Base-by-base conservation (phyloP, 2,113 vertebrate species). In the Copsychus sechellarum region DNA sequence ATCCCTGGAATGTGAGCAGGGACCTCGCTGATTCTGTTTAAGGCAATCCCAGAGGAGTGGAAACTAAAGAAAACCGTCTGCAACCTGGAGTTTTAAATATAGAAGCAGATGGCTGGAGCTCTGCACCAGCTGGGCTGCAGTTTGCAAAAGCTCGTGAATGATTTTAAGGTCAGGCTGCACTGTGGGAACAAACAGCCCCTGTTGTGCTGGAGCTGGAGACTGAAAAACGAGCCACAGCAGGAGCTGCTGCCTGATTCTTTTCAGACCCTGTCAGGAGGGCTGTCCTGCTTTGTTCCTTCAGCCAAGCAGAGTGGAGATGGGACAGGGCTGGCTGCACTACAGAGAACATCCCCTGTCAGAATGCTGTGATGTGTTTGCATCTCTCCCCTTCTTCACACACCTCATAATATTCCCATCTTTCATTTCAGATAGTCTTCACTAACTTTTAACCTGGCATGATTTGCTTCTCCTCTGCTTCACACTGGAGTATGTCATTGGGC, bases 71-170 rank as follows among this genome's bases (percentile, higher is more conserved):
- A 94, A 96, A 66, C 85, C 13, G 14, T 34, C 50, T 92, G 74
- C 81, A 95, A 96, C 90, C 94, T 95, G 85, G 71, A 60, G 38
- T 13, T 85, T 94, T 86, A 95, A 96, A 96, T 94, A 96, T 96
- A 96, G 90, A 31, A 78, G 76, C 82, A 70, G 93, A 93, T 80
- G 84, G 81, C 71, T 90, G 87, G 84, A 86, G 81, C 3, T 1
- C 17, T 87, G 81, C 70, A 54, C 42, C 93, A 95, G 85, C 94
- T 94, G 93, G 79, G 58, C 62, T 86, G 81, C 74, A 96, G 58
- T 25, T 62, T 71, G 79, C 36, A 86, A 83, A 79, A 43, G 61
- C 85, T 95, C 3, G 0, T 43, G 90, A 62, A 34, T 11, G 67
- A 86, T 90, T 92, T 67, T 51, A 67, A 94, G 96, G 92, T 96